Conservation (phyloP, 2,797 vertebrate genomes). For the Onychomys arenicola region DNA sequence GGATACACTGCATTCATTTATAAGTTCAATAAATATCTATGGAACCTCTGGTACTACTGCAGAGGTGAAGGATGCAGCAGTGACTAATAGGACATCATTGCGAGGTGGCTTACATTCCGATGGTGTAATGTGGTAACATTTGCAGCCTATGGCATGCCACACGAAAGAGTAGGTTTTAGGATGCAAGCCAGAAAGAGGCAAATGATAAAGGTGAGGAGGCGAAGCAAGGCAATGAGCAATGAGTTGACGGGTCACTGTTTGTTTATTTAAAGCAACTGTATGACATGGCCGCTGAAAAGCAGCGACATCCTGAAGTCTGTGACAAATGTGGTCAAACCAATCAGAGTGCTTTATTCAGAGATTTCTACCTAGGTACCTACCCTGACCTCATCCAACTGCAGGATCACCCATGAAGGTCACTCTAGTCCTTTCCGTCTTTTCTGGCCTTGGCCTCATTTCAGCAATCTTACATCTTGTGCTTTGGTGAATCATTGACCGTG, state of each 20-base stretch:
- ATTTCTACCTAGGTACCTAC: neutral
- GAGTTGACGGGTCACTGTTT: neutral
- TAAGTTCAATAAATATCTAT: conserved; percentile 51
- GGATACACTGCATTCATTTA: conserved; percentile 12
- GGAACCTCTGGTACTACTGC: conserved; percentile 4
- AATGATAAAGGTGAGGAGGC: neutral
- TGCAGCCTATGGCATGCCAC: fast-evolving
- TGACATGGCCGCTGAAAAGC: neutral
- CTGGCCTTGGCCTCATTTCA: conserved; percentile 47
- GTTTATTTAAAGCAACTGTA: neutral
- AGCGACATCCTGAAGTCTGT: neutral
- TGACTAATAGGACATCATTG: conserved; percentile 10
- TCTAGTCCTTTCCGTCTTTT: neutral
- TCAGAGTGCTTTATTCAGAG: neutral
- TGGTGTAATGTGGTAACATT: neutral
- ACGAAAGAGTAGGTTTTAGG: neutral
- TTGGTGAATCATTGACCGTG: neutral
- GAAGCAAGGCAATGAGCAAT: neutral
- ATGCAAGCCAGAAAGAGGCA: neutral
- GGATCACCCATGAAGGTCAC: neutral
- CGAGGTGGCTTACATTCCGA: neutral
- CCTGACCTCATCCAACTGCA: neutral
- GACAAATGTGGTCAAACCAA: neutral
- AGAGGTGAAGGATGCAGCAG: neutral
- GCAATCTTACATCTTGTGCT: neutral